A percentile compares a stretch with the other conserved stretches of the same genome.
phyloP scores from a whole-genome alignment of 2,797 vertebrate species.

The Naso thynnoides region DNA sequence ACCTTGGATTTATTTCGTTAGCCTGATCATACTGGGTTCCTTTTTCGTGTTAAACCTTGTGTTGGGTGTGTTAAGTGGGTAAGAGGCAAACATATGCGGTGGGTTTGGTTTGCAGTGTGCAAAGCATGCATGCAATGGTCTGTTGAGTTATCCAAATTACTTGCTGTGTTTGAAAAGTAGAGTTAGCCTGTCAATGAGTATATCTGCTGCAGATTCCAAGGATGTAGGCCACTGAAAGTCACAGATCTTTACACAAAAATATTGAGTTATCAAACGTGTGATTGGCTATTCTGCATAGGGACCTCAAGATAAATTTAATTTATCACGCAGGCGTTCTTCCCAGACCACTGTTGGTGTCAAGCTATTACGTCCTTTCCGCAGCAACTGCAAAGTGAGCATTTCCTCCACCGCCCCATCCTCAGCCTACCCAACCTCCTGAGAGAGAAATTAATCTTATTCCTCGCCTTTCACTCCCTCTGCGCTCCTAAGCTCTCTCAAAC shows the following conservation, averaged over 20 bases:
- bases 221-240: slow-evolving; percentile 6
- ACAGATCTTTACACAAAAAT: slow-evolving; percentile 12
- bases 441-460: slow-evolving; percentile 84
- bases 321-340: neutral
- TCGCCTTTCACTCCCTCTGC: slow-evolving; percentile 79
- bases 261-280: neutral
- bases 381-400: slow-evolving; percentile 68
- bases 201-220: slow-evolving; percentile 5
- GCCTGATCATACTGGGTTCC: slow-evolving; percentile 98
- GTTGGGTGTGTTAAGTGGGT: slow-evolving; percentile 99
- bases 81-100: slow-evolving; percentile 87
- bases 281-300: neutral
- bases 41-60: slow-evolving; percentile 99
- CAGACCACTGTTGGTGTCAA: slow-evolving; percentile 37
- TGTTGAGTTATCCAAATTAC: slow-evolving; percentile 8
- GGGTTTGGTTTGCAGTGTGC: slow-evolving; percentile 69
- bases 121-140: slow-evolving; percentile 48
- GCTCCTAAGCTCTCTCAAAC: slow-evolving; percentile 76
- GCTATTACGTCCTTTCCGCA: slow-evolving; percentile 36
- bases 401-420: slow-evolving; percentile 50
- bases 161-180: slow-evolving; percentile 28
- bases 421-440: slow-evolving; percentile 68
- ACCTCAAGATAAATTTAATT: neutral
- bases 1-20: slow-evolving; percentile 99
- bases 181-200: slow-evolving; percentile 5